Evolutionary conservation across 2,888 invertebrate genomes (phyloP), one percentile per base, ranked within the genome.

Genomic region (Phania funesta): DNA sequence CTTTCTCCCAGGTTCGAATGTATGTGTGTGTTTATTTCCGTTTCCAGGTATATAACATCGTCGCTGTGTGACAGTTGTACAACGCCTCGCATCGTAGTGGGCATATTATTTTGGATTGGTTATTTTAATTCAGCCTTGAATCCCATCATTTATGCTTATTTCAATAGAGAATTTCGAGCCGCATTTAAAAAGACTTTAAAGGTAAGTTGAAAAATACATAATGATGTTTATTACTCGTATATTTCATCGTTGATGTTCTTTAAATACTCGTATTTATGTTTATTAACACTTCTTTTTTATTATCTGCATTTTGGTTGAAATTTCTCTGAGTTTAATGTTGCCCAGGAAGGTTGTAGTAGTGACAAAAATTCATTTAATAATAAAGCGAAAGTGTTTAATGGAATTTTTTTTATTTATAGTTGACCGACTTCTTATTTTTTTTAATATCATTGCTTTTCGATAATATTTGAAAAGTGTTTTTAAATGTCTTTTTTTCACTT

Each of bases 91-190:
- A 93, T 96, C 44, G 94, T 99, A 41, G 97, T 98, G 56, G 96
- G 97, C 0, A 94, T 95, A 7, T 95, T 98, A 38, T 99, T 99
- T 92, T 99, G 99, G 99, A 95, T 98, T 76, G 99, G 99, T 35
- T 99, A 99, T 92, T 97, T 98, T 92, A 99, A 99, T 92, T 98
- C 98, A 11, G 97, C 98, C 22, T 93, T 99, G 67, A 99, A 99
- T 91, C 99, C 99, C 3, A 94, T 99, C 86, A 98, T 99, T 90
- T 98, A 98, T 92, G 98, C 99, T 44, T 98, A 98, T 92, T 99
- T 98, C 93, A 99, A 98, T 92, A 93, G 98, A 71, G 99, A 99
- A 92, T 99, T 99, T 92, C 93, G 99, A 85, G 96, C 96, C 67
- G 98, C 99, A 9, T 99, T 99, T 92, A 95, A 96, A 91, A 96